Conservation (phyloP, 2,888 invertebrate species). For the Nephrocerus scutellatus region DNA sequence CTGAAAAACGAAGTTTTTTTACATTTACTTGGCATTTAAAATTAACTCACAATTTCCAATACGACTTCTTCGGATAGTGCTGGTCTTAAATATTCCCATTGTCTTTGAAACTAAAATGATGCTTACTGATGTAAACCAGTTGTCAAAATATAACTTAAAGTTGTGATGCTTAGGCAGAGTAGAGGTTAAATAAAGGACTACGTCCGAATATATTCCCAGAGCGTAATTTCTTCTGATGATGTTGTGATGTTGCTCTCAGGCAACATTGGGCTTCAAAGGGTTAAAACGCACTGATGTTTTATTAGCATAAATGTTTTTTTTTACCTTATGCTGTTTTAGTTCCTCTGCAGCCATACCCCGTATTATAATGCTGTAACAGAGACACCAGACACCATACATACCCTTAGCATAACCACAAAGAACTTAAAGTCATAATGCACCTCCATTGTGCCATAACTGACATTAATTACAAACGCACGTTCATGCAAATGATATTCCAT, state of each 20-base stretch:
- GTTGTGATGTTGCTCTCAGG: background rate
- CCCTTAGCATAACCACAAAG: too few relatives aligned
- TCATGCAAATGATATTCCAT: too few relatives aligned
- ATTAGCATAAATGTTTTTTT: too few relatives aligned
- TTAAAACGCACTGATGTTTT: too few relatives aligned
- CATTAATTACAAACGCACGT: too few relatives aligned
- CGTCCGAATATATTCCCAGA: conserved; percentile 18
- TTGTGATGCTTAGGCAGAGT: conserved; percentile 13
- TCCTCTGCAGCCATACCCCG: too few relatives aligned
- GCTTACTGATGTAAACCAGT: conserved; percentile 21
- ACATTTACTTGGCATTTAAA: conserved; percentile 15
- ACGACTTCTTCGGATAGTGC: conserved; percentile 21
- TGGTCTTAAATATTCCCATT: conserved; percentile 19
- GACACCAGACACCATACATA: too few relatives aligned
- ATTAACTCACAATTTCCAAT: conserved; percentile 19
- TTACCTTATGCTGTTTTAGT: too few relatives aligned
- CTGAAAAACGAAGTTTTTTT: too few relatives aligned
- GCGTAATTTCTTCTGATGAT: conserved; percentile 10
- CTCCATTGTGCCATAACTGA: too few relatives aligned
- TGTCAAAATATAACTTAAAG: conserved; percentile 21
- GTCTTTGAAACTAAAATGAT: conserved; percentile 19
- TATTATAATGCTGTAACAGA: too few relatives aligned
- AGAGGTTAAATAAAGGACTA: conserved; percentile 14
- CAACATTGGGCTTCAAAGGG: background rate
- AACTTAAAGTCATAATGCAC: too few relatives aligned